Evolutionary conservation across 2,797 vertebrate species (phyloP).

Genomic region (Lithobates pipiens): DNA sequence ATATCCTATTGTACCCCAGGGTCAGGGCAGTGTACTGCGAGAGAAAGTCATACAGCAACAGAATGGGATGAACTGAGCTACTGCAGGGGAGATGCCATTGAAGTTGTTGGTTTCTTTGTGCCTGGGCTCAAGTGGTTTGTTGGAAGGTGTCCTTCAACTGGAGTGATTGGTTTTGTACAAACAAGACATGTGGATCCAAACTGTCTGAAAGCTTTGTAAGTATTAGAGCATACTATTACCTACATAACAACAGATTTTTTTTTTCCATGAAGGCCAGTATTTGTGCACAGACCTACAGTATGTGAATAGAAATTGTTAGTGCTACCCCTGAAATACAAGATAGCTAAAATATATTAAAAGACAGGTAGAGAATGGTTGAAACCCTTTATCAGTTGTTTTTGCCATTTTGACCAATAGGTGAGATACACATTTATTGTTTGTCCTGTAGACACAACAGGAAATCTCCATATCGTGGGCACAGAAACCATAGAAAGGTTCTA

Average conservation of each 20-base stretch:
- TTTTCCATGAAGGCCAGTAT: too few species aligned
- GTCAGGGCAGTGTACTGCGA: constrained; percentile 83
- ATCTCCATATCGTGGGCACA: too few species aligned
- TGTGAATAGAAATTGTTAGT: too few species aligned
- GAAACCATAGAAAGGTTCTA: too few species aligned
- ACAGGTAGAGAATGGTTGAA: too few species aligned
- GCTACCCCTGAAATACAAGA: too few species aligned
- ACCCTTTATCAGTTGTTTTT: too few species aligned
- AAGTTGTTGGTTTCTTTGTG: constrained; percentile 86
- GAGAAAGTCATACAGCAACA: constrained; percentile 78
- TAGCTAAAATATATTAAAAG: too few species aligned
- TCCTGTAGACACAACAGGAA: too few species aligned
- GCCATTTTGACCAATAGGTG: too few species aligned
- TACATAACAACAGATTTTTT: not conserved
- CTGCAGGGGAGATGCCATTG: constrained; percentile 83
- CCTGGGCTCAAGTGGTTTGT: constrained; percentile 86
- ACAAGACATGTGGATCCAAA: constrained; percentile 79
- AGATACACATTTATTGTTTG: too few species aligned
- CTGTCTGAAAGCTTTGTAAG: constrained; percentile 84
- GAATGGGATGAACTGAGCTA: constrained; percentile 87
- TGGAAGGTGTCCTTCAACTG: constrained; percentile 82
- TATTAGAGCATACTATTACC: constrained; percentile 39
- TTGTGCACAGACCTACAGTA: too few species aligned
- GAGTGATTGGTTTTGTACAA: constrained; percentile 86
- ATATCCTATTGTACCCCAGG: constrained; percentile 73